Base-by-base conservation (phyloP, 1,140 invertebrate genomes). In the Drosophila nebulosa region DNA sequence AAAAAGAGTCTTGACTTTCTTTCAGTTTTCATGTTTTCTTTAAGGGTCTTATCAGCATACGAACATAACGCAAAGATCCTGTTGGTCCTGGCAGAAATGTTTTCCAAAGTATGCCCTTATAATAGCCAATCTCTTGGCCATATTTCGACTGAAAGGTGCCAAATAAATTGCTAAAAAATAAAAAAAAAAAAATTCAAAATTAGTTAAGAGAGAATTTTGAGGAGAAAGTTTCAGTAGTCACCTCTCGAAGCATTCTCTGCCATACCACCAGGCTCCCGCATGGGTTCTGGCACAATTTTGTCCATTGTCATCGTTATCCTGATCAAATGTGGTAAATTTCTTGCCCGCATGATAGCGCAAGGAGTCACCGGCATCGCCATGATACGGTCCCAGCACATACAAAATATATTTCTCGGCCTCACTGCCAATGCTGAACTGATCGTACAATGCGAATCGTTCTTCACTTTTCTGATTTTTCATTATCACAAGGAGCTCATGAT, bases 311-410 rank as follows among this genome's bases (percentile, higher is more conserved):
- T 96, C 96, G 77, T 96, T 95, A 83, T 96, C 95, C 24, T 92
- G 89, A 64, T 96, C 96, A 7, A 90, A 92, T 0, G 95, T 96
- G 35, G 95, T 95, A 90, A 96, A 96, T 79, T 94, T 94, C 78
- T 94, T 94, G 2, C 94, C 94, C 51, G 94, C 93, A 79, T 96
- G 95, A 32, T 95, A 94, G 10, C 92, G 91, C 56, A 96, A 79
- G 0, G 95, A 94, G 86, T 96, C 94, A 7, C 93, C 94, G 50
- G 94, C 94, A 74, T 94, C 94, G 10, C 95, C 95, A 24, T 90
- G 92, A 79, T 95, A 96, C 32, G 93, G 81, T 1, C 93, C 93
- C 1, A 96, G 90, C 0, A 94, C 91, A 64, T 93, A 93, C 1
- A 96, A 92, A 4, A 93, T 85, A 81, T 95, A 96, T 6, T 94